These are phyloP conservation scores for Rutilus rutilus DNA, from an alignment of 2,113 vertebrate species.

Conservation along the genomic window DNA sequence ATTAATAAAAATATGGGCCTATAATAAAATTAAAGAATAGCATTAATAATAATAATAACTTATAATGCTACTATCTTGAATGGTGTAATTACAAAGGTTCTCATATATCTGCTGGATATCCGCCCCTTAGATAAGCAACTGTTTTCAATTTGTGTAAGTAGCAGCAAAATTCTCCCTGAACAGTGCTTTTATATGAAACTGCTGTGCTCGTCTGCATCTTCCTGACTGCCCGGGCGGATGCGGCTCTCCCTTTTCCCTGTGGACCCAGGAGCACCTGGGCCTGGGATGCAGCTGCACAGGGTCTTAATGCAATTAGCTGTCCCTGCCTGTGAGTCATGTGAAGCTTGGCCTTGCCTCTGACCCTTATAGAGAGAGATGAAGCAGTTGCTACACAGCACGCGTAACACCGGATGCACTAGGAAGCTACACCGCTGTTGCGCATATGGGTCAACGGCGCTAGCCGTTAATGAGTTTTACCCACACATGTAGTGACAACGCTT, in stretches of 20 bases:
- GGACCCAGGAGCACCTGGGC: conserved; percentile 46
- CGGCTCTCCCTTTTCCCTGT: conserved; percentile 25
- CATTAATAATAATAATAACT: too few species aligned
- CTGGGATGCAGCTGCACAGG: conserved; percentile 37
- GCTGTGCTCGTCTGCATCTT: conserved; percentile 10
- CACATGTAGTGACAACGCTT: conserved; percentile 31
- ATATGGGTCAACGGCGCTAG: conserved; percentile 34
- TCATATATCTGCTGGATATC: not conserved
- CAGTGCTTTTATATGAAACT: conserved; percentile 14
- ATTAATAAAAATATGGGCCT: too few species aligned
- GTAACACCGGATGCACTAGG: conserved; percentile 11
- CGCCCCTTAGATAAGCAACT: not conserved
- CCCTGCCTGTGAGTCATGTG: conserved; percentile 45
- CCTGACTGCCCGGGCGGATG: conserved; percentile 3
- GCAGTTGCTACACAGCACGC: not conserved
- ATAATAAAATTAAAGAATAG: too few species aligned
- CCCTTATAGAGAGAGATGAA: conserved; percentile 38
- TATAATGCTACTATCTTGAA: not conserved
- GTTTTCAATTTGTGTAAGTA: conserved; percentile 6
- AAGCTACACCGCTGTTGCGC: conserved; percentile 4
- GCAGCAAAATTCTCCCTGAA: conserved; percentile 34
- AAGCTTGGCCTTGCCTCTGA: conserved; percentile 33
- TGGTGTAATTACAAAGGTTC: not conserved
- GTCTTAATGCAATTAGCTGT: conserved; percentile 55
- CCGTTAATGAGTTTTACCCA: conserved; percentile 54